A percentile compares a stretch with the other conserved stretches of the same genome.
Evolutionary conservation across 92 coral and sea anemone genomes (phyloP).

Genomic region (Galaxea fascicularis): DNA sequence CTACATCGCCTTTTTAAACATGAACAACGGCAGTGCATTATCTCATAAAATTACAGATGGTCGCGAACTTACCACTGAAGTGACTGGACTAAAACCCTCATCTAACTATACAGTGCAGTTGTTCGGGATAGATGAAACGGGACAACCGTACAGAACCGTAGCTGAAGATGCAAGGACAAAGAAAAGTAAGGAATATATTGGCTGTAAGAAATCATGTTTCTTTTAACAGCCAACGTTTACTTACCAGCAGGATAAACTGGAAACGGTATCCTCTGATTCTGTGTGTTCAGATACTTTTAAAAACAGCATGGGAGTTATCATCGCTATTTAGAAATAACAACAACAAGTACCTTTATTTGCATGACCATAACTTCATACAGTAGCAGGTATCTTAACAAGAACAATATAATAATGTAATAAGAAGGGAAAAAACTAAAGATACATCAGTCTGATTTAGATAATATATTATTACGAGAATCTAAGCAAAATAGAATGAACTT

Average conservation of each 20-base stretch:
- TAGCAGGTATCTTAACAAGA: too few relatives aligned
- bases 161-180: background rate
- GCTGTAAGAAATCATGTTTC: too few relatives aligned
- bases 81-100: conserved; percentile 7
- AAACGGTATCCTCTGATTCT: background rate
- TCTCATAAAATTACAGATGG: background rate
- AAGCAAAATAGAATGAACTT: too few relatives aligned
- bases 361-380: too few relatives aligned
- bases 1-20: background rate
- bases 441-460: too few relatives aligned
- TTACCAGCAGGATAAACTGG: background rate
- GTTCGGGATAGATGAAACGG: conserved; percentile 4
- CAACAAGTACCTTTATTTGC: too few relatives aligned
- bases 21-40: background rate
- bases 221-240: background rate
- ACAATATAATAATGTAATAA: too few relatives aligned
- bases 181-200: background rate
- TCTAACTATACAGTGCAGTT: background rate
- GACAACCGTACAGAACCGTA: background rate
- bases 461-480: too few relatives aligned
- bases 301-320: too few relatives aligned
- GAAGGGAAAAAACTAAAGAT: too few relatives aligned
- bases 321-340: too few relatives aligned
- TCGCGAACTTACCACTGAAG: background rate
- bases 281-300: too few relatives aligned